Base-by-base conservation (phyloP, 92 coral and sea anemone genomes). In the Zoanthus solanderi region DNA sequence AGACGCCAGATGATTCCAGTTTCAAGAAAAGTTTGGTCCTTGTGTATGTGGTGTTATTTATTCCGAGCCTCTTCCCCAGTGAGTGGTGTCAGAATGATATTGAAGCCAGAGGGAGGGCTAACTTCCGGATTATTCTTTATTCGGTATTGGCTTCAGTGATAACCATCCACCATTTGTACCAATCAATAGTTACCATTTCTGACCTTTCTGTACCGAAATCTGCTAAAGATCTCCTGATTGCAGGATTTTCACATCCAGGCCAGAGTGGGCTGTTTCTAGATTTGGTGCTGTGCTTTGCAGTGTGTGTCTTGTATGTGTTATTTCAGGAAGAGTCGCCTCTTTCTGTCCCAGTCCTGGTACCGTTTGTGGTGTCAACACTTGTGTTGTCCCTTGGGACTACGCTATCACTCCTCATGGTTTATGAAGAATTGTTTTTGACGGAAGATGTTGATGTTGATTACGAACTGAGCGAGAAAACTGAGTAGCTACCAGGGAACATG, bases 321-420 rank as follows among this genome's bases (percentile, higher is more conserved):
- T 58, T 46, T 23, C 85, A 81, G 61, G 63, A 65, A 12, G 85
- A 81, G 46, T 66, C 85, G 1, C 56, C 23, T 23, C 34, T 81
- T 34, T 31, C 29, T 16, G 6, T 78, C 46, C 88, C 67, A 45
- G 83, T 79, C 28, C 29, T 85, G 30, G 78, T 91, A 0, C 94
- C 90, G 15, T 91, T 93, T 44, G 57, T 86, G 0, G 16, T 90
- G 15, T 74, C 91, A 13, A 84, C 92, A 13, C 94, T 92, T 5
- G 79, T 93, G n/a, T 60, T 93, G n/a, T 91, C 95, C 32, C 92
- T 93, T 44, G 95, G 94, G 58, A 72, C 92, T 17, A 78, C 89
- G 31, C 82, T 93, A 74, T 85, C 95, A 2, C 76, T 91, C 18
- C 77, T 93, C 17, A 88, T 91, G 90, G 72, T 91, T 48, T 91